These are phyloP conservation scores for Gymnoscopelus braueri DNA, from an alignment of 2,797 vertebrate species.

Conservation along the genomic window DNA sequence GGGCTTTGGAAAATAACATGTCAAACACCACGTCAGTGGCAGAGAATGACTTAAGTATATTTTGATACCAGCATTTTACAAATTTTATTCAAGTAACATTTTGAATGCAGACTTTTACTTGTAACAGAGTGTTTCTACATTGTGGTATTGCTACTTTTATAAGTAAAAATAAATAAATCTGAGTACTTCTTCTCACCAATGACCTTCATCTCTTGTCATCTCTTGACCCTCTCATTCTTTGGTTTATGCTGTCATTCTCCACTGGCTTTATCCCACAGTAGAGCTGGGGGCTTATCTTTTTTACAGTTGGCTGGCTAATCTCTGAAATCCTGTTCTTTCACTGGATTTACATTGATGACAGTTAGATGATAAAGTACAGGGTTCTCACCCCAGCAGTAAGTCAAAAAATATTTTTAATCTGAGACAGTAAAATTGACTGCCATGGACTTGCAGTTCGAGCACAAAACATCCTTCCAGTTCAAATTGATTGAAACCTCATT, in stretches of 20 bases:
- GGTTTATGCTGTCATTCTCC: not conserved
- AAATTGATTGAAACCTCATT: conserved; percentile 30
- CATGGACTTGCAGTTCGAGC: conserved; percentile 13
- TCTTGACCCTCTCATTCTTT: not conserved
- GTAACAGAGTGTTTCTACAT: too few species aligned
- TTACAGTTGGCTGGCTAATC: conserved; percentile 38
- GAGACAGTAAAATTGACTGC: conserved; percentile 30
- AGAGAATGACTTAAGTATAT: too few species aligned
- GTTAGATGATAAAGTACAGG: conserved; percentile 48
- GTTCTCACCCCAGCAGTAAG: conserved; percentile 20
- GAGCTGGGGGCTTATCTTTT: not conserved
- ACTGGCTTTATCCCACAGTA: conserved; percentile 1
- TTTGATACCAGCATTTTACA: too few species aligned
- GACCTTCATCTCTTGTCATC: too few species aligned
- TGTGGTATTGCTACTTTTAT: too few species aligned
- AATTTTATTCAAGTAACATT: too few species aligned
- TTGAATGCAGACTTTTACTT: too few species aligned
- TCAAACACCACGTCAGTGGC: too few species aligned
- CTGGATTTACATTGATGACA: conserved; percentile 61
- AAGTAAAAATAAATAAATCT: too few species aligned
- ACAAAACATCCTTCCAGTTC: not conserved
- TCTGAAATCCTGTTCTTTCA: conserved; percentile 60
- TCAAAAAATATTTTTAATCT: conserved; percentile 24
- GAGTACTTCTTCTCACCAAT: too few species aligned
- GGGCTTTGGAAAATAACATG: too few species aligned